Conservation (phyloP, 1,140 invertebrate species). For the Harpegnathos saltator region DNA sequence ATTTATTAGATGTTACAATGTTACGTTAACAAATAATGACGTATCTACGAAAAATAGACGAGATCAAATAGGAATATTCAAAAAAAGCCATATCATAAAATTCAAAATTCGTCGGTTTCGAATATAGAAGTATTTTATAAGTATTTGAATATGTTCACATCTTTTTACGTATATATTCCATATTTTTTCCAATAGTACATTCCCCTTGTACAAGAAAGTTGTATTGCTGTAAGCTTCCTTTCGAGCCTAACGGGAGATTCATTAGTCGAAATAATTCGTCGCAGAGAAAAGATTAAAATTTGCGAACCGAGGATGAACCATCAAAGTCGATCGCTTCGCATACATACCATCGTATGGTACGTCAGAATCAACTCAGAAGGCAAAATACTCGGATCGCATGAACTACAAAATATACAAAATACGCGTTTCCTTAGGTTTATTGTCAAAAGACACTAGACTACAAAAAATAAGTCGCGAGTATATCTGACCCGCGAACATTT, state of each 20-base stretch:
- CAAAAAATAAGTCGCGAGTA: constrained; percentile 68
- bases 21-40: constrained; percentile 1
- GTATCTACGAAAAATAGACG: neutral
- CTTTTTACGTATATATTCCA: too few relatives aligned
- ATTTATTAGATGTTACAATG: constrained; percentile 14
- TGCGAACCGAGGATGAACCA: neutral
- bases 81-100: neutral
- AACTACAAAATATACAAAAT: constrained; percentile 68
- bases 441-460: constrained; percentile 77
- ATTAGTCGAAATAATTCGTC: constrained; percentile 5
- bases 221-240: neutral
- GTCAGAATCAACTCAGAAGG: constrained; percentile 40
- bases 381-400: constrained; percentile 34
- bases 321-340: neutral
- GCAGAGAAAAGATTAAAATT: constrained; percentile 37
- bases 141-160: neutral
- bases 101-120: neutral
- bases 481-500: constrained; percentile 60
- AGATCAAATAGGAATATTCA: neutral
- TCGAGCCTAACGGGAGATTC: neutral
- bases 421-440: constrained; percentile 63
- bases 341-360: neutral
- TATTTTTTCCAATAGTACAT: neutral
- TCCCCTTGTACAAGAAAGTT: neutral
- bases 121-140: neutral